A percentile compares a stretch with the other conserved stretches of the same genome.
phyloP scores from a whole-genome alignment of 2,113 vertebrate genomes.

The Pachycephala philippinensis region DNA sequence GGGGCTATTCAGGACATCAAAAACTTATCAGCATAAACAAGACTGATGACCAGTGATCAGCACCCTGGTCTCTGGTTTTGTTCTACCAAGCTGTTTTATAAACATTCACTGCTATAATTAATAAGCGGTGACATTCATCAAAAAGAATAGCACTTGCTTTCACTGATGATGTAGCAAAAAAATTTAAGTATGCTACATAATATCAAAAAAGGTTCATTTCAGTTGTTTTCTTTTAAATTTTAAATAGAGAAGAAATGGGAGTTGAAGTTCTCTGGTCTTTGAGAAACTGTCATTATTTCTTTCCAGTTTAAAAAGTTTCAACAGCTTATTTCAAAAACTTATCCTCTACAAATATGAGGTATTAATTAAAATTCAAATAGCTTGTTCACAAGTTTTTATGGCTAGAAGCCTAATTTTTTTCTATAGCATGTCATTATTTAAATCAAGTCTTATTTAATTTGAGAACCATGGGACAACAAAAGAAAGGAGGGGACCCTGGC shows the following conservation, averaged over 20 bases:
- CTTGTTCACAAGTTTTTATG: constrained; percentile 1
- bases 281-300: neutral
- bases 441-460: neutral
- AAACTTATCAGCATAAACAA: neutral
- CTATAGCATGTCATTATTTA: neutral
- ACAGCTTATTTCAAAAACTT: neutral
- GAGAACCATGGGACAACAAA: neutral
- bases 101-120: neutral
- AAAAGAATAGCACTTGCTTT: neutral
- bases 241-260: neutral
- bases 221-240: neutral
- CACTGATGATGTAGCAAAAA: neutral
- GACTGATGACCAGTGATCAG: neutral
- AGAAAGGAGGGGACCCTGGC: neutral
- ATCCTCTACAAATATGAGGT: neutral
- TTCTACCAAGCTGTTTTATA: neutral
- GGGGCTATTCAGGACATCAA: neutral
- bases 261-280: neutral
- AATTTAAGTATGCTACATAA: neutral
- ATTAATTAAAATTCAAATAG: constrained; percentile 33
- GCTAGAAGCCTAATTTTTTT: neutral
- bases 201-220: neutral
- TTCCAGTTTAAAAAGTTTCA: neutral
- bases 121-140: neutral
- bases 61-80: neutral